Percentiles rank a stretch among this genome's conserved stretches.
Conservation (phyloP, 2,113 vertebrate species). For the Bungarus multicinctus region DNA sequence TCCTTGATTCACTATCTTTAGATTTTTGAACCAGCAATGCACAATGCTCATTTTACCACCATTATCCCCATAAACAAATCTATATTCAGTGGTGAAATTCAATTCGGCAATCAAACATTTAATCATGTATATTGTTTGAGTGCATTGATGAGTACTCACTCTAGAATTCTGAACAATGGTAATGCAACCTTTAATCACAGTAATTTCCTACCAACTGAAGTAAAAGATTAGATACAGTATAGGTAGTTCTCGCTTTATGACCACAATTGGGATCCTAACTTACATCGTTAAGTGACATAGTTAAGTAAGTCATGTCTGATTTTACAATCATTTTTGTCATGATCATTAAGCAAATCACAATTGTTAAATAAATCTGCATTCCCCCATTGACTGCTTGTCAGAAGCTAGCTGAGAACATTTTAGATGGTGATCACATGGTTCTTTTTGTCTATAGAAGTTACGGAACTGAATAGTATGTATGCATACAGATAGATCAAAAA, state of each 20-base stretch:
- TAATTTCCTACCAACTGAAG: neutral
- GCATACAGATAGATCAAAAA: neutral
- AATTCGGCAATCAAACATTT: neutral
- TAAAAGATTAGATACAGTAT: neutral
- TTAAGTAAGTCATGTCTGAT: neutral
- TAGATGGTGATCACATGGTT: neutral
- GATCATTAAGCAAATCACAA: neutral
- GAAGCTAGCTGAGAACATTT: neutral
- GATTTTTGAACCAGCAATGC: neutral
- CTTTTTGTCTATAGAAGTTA: neutral
- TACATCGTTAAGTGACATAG: neutral
- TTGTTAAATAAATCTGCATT: neutral
- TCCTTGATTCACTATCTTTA: neutral
- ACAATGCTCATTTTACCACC: neutral
- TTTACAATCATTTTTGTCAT: neutral
- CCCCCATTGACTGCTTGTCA: neutral
- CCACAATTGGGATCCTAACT: neutral
- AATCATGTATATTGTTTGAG: neutral
- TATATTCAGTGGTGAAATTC: neutral
- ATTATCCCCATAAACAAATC: neutral
- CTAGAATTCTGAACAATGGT: neutral
- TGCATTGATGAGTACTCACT: neutral
- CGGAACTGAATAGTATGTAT: neutral
- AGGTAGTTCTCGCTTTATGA: neutral
- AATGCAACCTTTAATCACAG: neutral